Base-by-base conservation (phyloP, 1,140 invertebrate genomes). In the Arctopsyche grandis region DNA sequence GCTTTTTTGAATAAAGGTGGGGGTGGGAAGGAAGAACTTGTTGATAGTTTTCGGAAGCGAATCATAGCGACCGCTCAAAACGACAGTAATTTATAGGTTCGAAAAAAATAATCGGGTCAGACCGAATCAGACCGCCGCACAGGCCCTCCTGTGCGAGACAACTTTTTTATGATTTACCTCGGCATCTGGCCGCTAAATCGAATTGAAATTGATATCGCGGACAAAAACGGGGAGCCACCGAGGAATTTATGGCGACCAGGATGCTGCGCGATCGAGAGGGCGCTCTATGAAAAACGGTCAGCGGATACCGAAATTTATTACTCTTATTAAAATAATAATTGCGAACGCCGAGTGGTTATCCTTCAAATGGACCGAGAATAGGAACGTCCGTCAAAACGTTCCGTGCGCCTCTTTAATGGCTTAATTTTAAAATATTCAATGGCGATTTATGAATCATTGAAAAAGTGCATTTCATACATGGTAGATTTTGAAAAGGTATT, bases 151-250 rank as follows among this genome's bases (percentile, higher is more conserved):
- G 74, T 74, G 26, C 44, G 21, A 73, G 80, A 81, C 80, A 77
- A 79, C 74, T 81, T 81, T 81, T 81, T 81, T 81, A 81, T 81
- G 80, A 81, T 81, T 81, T 81, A 81, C 73, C 77, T 79, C 69
- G 52, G 78, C 79, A 77, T 16, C 24, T 26, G 38, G 63, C 16
- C 70, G 46, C 38, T 60, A 22, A 56, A 38, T 43, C 77, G 77
- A 56, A 79, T 81, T 74, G 78, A 81, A 79, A 81, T 81, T 81
- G 80, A 81, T 81, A 81, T 81, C 78, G 69, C 9, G 69, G 3
- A 52, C 48, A 52, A 52, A 52, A 52, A 52, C 58, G 22, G 16
- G 46, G 21, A 38, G 43, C 19, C 58, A 48, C 38, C 71, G 44
- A 16, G 21, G 80, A 79, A 81, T 81, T 81, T 79, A 81, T 81